These are phyloP conservation scores for Oplegnathus fasciatus DNA, from an alignment of 2,113 vertebrate genomes.

Conservation along the genomic window DNA sequence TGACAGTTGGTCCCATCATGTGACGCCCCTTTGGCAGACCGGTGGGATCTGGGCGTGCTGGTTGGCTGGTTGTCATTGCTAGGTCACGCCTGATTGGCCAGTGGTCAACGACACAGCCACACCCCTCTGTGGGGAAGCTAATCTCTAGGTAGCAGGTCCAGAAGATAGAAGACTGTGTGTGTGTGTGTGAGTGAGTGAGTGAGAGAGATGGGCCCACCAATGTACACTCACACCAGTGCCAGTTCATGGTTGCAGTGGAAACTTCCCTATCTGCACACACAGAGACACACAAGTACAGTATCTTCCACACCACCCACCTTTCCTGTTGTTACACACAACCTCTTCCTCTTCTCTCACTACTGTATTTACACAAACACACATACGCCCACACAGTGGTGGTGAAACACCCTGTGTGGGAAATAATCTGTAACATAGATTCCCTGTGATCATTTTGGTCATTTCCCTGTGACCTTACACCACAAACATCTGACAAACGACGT, in stretches of 20 bases:
- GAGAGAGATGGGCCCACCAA: constrained; percentile 5
- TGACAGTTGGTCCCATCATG: constrained; percentile 82
- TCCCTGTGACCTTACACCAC: constrained; percentile 59
- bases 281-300: constrained; percentile 26
- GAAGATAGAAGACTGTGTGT: constrained; percentile 39
- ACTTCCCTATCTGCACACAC: constrained; percentile 53
- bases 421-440: constrained; percentile 50
- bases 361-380: constrained; percentile 21
- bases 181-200: constrained; percentile 1
- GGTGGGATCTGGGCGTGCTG: constrained; percentile 66
- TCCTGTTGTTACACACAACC: constrained; percentile 53
- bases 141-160: constrained; percentile 76
- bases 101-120: constrained; percentile 66
- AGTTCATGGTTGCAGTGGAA: constrained; percentile 49
- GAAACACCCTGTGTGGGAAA: constrained; percentile 43
- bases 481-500: constrained; percentile 63
- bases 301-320: constrained; percentile 38
- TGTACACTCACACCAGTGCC: constrained; percentile 11
- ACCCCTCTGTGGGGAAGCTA: constrained; percentile 77
- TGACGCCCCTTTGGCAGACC: constrained; percentile 72
- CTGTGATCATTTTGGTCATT: constrained; percentile 56
- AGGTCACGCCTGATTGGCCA: constrained; percentile 74
- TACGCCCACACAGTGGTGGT: neutral
- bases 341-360: constrained; percentile 50
- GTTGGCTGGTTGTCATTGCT: constrained; percentile 68